A percentile compares a stretch with the other conserved stretches of the same genome.
phyloP scores from a whole-genome alignment of 2,888 invertebrate species.

The Pandemis cinnamomeana region DNA sequence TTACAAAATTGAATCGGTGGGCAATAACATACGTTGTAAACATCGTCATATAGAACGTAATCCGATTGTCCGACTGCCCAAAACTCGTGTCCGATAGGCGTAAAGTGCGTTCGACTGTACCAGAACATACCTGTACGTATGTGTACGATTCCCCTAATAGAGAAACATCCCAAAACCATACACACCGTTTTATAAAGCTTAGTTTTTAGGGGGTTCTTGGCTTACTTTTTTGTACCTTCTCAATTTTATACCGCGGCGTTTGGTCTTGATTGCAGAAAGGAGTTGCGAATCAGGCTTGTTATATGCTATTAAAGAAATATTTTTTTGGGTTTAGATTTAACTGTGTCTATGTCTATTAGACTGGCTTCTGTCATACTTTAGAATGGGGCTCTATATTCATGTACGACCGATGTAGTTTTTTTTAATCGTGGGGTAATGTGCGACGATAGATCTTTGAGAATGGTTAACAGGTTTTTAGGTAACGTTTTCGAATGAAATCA shows the following conservation, averaged over 20 bases:
- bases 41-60: constrained; percentile 64
- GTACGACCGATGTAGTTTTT: too few relatives aligned
- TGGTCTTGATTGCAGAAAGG: neutral
- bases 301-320: too few relatives aligned
- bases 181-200: neutral
- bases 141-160: neutral
- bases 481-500: too few relatives aligned
- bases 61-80: constrained; percentile 70
- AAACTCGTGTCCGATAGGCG: constrained; percentile 72
- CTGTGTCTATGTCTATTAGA: too few relatives aligned
- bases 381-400: too few relatives aligned
- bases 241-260: neutral
- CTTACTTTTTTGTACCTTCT: neutral
- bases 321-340: too few relatives aligned
- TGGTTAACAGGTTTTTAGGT: too few relatives aligned
- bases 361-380: too few relatives aligned
- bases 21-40: neutral
- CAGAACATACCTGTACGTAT: constrained; percentile 40
- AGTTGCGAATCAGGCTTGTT: too few relatives aligned
- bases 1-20: neutral
- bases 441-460: too few relatives aligned
- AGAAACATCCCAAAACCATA: neutral
- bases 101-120: constrained; percentile 69
- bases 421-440: too few relatives aligned
- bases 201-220: neutral